Conservation (phyloP, 2,797 vertebrate species). For the Pipistrellus nathusii region DNA sequence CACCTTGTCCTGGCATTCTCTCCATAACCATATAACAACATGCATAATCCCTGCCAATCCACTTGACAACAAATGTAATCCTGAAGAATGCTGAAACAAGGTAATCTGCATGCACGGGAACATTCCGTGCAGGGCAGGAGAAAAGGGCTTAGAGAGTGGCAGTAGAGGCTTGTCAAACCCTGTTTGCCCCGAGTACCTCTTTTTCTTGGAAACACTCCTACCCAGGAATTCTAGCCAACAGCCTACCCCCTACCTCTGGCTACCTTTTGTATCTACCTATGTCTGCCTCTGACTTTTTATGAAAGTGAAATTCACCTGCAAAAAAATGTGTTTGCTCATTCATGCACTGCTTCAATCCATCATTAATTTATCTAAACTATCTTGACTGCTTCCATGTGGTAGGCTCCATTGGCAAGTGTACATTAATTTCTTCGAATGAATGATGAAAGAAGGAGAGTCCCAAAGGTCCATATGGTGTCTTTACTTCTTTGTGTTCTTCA, state of each 20-base stretch:
- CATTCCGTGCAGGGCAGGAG: background rate
- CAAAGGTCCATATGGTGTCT: background rate
- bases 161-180: background rate
- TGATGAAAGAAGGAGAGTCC: background rate
- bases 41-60: background rate
- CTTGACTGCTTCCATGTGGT: background rate
- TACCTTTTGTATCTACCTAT: background rate
- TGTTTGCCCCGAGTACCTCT: background rate
- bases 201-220: background rate
- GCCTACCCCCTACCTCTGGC: background rate
- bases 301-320: background rate
- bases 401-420: background rate
- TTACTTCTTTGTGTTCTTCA: slow-evolving; percentile 4
- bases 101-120: background rate
- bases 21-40: background rate
- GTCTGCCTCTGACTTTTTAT: background rate
- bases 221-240: background rate
- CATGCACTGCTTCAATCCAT: background rate
- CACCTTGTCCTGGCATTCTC: slow-evolving; percentile 21
- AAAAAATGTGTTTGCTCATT: background rate
- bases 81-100: slow-evolving; percentile 2
- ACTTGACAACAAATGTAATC: slow-evolving; percentile 42
- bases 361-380: background rate
- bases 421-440: background rate
- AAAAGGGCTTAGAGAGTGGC: background rate